Evolutionary conservation across 2,888 invertebrate species (phyloP).

Genomic region (Chrysolina oricalcia): DNA sequence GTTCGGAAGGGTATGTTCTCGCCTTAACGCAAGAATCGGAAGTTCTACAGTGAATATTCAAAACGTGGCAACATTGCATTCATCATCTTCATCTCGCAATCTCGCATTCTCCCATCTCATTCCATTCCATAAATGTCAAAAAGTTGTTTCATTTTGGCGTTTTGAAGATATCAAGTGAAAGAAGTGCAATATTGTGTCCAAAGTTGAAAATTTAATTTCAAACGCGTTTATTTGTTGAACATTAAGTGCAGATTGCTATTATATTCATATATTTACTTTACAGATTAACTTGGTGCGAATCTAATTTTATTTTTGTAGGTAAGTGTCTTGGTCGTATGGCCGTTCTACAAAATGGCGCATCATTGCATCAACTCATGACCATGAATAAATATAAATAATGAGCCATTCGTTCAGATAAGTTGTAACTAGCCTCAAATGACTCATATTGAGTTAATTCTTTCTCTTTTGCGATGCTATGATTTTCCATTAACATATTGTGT

Average conservation of each 20-base stretch:
- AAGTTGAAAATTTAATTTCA: slow-evolving; percentile 5
- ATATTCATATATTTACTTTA: slow-evolving; percentile 39
- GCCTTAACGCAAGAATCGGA: no score
- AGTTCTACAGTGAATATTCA: background rate
- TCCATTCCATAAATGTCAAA: no score
- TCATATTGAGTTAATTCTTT: no score
- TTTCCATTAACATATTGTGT: background rate
- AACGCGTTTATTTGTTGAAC: slow-evolving; percentile 13
- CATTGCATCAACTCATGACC: background rate
- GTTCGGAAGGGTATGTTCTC: no score
- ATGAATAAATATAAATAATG: background rate
- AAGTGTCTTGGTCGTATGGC: background rate
- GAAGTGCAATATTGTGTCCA: slow-evolving; percentile 18
- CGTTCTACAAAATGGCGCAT: slow-evolving; percentile 38
- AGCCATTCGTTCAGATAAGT: background rate
- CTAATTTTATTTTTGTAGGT: slow-evolving; percentile 40
- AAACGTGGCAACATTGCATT: background rate
- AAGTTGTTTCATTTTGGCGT: background rate
- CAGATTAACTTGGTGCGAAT: slow-evolving; percentile 18
- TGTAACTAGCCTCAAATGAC: no score
- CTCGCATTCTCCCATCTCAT: background rate
- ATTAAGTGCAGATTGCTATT: slow-evolving; percentile 28
- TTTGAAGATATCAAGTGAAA: slow-evolving; percentile 8
- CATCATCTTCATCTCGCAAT: background rate
- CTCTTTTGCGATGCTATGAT: background rate